These are phyloP conservation scores for Periparus ater DNA, from an alignment of 2,797 vertebrate species.

Conservation along the genomic window DNA sequence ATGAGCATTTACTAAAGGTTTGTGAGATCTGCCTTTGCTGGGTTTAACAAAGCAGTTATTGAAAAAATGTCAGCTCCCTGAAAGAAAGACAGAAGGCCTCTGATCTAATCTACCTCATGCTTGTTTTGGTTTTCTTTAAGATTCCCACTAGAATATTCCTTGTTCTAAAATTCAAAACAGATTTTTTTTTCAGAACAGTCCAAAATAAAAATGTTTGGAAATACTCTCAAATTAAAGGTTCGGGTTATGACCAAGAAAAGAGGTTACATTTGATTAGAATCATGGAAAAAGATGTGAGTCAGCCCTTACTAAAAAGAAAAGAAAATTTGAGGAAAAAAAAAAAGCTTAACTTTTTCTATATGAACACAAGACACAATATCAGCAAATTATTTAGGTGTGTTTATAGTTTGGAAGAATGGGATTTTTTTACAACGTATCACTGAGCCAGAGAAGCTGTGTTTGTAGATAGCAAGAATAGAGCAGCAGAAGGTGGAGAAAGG, in stretches of 20 bases:
- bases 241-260: not conserved
- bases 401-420: not conserved
- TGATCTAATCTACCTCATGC: not conserved
- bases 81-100: not conserved
- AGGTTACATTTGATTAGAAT: not conserved
- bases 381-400: not conserved
- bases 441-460: not conserved
- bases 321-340: not conserved
- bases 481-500: not conserved
- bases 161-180: not conserved
- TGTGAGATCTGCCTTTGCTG: not conserved
- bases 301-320: not conserved
- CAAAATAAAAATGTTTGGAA: not conserved
- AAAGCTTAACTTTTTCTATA: not conserved
- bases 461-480: not conserved
- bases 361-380: not conserved
- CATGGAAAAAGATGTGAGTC: not conserved
- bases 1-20: not conserved
- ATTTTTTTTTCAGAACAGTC: not conserved
- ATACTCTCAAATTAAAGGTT: not conserved
- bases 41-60: not conserved
- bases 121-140: not conserved
- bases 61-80: not conserved
- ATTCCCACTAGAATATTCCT: not conserved
- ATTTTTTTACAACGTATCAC: not conserved